Evolutionary conservation across 2,888 invertebrate species (phyloP).

Genomic region (Hirtodrosophila alboralis): DNA sequence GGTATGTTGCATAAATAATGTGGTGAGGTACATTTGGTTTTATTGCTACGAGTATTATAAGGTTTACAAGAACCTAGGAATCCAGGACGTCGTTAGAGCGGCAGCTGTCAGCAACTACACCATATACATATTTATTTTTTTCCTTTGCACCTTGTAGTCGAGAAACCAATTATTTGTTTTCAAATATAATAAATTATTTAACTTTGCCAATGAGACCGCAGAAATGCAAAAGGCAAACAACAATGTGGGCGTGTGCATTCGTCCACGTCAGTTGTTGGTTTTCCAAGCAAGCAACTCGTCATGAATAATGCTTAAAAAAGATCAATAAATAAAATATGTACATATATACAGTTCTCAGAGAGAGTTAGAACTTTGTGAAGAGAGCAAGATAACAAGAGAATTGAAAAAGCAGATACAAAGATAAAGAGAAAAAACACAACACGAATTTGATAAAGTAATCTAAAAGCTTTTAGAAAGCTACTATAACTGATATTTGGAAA

Average conservation of each 20-base stretch:
- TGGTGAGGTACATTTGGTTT: neutral
- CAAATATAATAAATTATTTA: constrained; percentile 34
- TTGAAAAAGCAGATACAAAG: constrained; percentile 20
- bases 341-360: neutral
- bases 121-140: neutral
- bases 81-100: constrained; percentile 10
- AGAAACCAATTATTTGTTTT: neutral
- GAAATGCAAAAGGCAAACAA: constrained; percentile 9
- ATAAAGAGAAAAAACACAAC: constrained; percentile 36
- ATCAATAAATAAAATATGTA: constrained; percentile 42
- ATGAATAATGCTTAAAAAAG: constrained; percentile 41
- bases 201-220: constrained; percentile 10
- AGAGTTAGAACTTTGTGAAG: constrained; percentile 18
- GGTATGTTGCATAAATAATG: neutral
- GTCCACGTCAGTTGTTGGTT: constrained; percentile 32
- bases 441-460: constrained; percentile 40
- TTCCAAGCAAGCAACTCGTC: constrained; percentile 20
- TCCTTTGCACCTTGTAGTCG: neutral
- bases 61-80: no score
- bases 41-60: no score
- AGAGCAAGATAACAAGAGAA: constrained; percentile 33
- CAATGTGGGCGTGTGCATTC: constrained; percentile 32
- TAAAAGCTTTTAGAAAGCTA: constrained; percentile 34
- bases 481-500: constrained; percentile 7
- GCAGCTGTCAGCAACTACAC: constrained; percentile 9